These are phyloP conservation scores for Cyclura pinguis DNA, from an alignment of 2,797 vertebrate genomes.

Conservation along the genomic window DNA sequence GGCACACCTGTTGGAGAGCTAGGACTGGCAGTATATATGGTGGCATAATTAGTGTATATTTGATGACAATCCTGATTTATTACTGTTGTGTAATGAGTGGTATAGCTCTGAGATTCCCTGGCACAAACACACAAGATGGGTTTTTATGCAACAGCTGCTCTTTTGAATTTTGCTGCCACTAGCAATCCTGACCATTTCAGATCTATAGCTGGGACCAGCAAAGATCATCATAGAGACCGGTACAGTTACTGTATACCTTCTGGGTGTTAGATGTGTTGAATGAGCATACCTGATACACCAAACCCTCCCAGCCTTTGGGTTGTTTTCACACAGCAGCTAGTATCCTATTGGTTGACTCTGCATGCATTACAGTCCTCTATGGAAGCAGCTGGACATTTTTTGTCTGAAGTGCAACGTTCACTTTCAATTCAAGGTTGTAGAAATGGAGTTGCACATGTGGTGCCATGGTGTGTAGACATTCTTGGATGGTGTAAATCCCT, in stretches of 20 bases:
- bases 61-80: background rate
- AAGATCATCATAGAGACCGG: background rate
- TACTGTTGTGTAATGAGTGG: background rate
- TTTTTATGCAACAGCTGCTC: background rate
- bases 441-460: too few species aligned
- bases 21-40: background rate
- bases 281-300: background rate
- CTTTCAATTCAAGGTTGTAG: too few species aligned
- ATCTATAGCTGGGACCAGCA: background rate
- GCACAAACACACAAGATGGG: background rate
- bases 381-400: too few species aligned
- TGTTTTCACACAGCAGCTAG: background rate
- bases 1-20: background rate
- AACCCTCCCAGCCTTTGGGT: background rate
- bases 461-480: too few species aligned
- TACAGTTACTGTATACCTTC: background rate
- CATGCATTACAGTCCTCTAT: too few species aligned
- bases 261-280: background rate
- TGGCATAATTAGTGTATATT: background rate
- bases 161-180: background rate
- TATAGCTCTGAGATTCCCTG: background rate
- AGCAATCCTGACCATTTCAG: background rate
- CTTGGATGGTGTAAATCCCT: too few species aligned
- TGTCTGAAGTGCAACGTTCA: too few species aligned
- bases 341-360: too few species aligned